phyloP scores from a whole-genome alignment of 2,113 vertebrate genomes.

The Ammodytes marinus region DNA sequence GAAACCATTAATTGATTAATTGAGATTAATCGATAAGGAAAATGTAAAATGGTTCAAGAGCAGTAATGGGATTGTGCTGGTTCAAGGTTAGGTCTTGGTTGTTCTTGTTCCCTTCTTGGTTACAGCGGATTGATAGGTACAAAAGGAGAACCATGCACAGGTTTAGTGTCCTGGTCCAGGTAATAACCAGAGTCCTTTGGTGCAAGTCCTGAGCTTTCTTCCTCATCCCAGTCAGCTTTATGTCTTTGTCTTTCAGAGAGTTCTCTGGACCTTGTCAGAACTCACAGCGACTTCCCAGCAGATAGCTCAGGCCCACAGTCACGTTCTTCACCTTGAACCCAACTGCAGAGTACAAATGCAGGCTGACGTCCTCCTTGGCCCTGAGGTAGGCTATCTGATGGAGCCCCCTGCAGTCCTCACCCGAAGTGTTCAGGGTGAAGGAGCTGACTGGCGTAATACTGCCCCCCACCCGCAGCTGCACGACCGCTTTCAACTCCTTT shows the following conservation, averaged over 20 bases:
- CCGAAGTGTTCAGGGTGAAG: neutral
- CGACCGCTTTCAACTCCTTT: accelerated
- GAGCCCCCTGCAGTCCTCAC: slow-evolving; percentile 44
- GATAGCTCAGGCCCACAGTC: slow-evolving; percentile 60
- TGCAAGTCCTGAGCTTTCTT: slow-evolving; percentile 4
- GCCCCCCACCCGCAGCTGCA: slow-evolving; percentile 43
- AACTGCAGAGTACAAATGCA: accelerated
- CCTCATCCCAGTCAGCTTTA: neutral
- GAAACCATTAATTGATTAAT: neutral
- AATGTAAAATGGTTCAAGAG: neutral
- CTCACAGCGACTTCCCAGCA: slow-evolving; percentile 44
- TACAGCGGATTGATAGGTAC: slow-evolving; percentile 1
- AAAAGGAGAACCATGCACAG: slow-evolving; percentile 6
- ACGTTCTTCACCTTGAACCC: neutral
- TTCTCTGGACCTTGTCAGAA: slow-evolving; percentile 2
- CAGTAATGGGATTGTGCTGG: neutral
- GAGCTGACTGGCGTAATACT: accelerated
- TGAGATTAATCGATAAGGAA: neutral
- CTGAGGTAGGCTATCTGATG: slow-evolving; percentile 47
- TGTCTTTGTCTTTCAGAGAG: neutral
- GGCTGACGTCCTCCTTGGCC: neutral
- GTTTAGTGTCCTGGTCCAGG: slow-evolving; percentile 1
- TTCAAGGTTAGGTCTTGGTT: neutral
- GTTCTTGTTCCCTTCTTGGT: neutral
- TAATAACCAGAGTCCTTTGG: slow-evolving; percentile 32